phyloP scores from a whole-genome alignment of 30 jellyfish, hydroid and myxozoan genomes.

The Cassiopea andromeda region DNA sequence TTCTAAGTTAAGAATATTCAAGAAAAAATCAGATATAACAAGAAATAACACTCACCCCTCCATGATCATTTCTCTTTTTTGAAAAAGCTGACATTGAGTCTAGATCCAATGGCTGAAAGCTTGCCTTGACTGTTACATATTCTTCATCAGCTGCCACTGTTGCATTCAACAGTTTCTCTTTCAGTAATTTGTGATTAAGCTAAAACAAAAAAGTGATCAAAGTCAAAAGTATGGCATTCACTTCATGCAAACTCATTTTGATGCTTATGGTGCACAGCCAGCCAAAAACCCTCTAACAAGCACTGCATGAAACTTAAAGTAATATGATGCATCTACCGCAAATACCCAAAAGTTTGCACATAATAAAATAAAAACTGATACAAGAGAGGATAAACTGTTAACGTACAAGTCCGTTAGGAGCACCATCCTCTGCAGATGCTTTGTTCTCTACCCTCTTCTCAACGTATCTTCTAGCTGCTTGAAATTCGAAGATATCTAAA shows the following conservation, averaged over 20 bases:
- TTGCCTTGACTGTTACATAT: conserved; percentile 30
- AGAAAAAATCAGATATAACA: no score
- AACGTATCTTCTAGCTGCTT: conserved; percentile 15
- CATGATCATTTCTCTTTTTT: neutral
- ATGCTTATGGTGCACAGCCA: no score
- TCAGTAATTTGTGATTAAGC: conserved; percentile 25
- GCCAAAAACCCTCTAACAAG: no score
- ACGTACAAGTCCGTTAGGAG: neutral
- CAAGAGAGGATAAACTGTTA: no score
- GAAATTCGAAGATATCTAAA: conserved; percentile 40
- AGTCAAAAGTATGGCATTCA: neutral
- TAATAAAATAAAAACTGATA: neutral
- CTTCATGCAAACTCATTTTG: no score
- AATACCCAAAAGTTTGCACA: no score
- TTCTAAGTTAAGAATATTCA: no score
- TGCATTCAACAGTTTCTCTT: conserved; percentile 13
- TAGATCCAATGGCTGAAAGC: conserved; percentile 43
- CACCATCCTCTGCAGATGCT: neutral
- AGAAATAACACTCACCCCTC: conserved; percentile 10
- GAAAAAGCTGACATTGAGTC: conserved; percentile 19
- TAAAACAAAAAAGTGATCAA: neutral
- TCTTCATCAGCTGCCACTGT: conserved; percentile 47
- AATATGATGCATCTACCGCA: neutral
- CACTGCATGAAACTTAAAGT: no score
- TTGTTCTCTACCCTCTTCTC: neutral